phyloP scores from a whole-genome alignment of 2,888 invertebrate species.

The Tachystola acroxantha region DNA sequence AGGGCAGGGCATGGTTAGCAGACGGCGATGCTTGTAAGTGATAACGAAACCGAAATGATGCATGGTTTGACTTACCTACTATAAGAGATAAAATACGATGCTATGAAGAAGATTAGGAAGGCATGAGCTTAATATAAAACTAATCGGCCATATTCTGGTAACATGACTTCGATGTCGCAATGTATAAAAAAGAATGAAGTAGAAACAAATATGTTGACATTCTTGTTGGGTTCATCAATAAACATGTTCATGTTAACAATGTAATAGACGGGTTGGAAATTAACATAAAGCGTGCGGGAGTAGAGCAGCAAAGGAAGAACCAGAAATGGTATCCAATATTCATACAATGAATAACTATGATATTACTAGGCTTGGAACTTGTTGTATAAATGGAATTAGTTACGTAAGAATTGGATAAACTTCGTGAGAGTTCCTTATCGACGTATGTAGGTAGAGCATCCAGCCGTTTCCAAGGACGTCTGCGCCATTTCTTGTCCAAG shows the following conservation, averaged over 20 bases:
- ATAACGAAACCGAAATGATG: conserved; percentile 35
- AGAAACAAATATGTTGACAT: conserved; percentile 16
- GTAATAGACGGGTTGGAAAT: conserved; percentile 7
- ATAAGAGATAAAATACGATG: conserved; percentile 6
- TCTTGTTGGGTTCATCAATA: conserved; percentile 17
- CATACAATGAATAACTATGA: not conserved
- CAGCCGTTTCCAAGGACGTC: conserved; percentile 33
- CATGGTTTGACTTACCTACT: conserved; percentile 19
- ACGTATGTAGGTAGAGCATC: no score
- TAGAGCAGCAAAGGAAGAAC: conserved; percentile 2
- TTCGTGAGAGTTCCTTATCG: no score
- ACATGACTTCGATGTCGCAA: no score
- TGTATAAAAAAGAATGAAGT: conserved; percentile 8
- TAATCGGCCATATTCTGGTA: no score
- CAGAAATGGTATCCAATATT: not conserved
- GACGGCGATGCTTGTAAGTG: conserved; percentile 26
- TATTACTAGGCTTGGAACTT: no score
- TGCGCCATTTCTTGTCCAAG: conserved; percentile 39
- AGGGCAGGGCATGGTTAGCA: conserved; percentile 12
- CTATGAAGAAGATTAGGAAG: no score
- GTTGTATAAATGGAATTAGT: no score
- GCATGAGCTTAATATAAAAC: no score
- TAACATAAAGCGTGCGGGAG: conserved; percentile 11
- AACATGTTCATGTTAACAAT: conserved; percentile 18
- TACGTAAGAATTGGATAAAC: no score